Evolutionary conservation across 1,140 invertebrate species (phyloP).

Genomic region (honey bee (Apis mellifera)): Amel_HAv3.1 CM009942.2:4621001-4621500

Average conservation of each 20-base stretch:
- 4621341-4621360: not conserved
- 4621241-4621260: not conserved
- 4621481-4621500: too few species aligned
- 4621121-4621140: slow-evolving; percentile 37
- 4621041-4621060: slow-evolving; percentile 51
- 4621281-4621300: not conserved
- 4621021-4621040: slow-evolving; percentile 54
- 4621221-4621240: not conserved
- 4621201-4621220: not conserved
- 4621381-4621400: not conserved
- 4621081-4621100: slow-evolving; percentile 48
- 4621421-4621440: not conserved
- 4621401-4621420: not conserved
- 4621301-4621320: not conserved
- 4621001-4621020: slow-evolving; percentile 45
- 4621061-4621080: slow-evolving; percentile 54
- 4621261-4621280: slow-evolving; percentile 23
- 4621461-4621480: not conserved
- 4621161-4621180: slow-evolving; percentile 3
- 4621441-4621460: not conserved
- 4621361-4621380: too few species aligned
- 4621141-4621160: slow-evolving; percentile 42
- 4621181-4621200: slow-evolving; percentile 5
- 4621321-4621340: slow-evolving; percentile 39
- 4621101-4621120: slow-evolving; percentile 1